These are phyloP conservation scores for Heterocephalus glaber DNA, from an alignment of 2,113 vertebrate genomes.

Conservation along the genomic window DNA sequence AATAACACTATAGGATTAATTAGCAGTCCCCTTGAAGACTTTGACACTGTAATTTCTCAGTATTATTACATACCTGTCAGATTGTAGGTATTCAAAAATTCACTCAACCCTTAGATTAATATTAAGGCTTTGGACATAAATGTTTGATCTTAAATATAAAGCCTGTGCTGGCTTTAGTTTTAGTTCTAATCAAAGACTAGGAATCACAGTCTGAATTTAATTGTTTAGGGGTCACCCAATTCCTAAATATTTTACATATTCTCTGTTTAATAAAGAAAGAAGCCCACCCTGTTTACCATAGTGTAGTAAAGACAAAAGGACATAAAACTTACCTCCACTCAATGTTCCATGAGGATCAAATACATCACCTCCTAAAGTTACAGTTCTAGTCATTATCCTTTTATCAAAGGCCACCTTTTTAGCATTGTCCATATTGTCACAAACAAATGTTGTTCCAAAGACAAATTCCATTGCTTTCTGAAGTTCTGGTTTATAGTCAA, in stretches of 20 bases:
- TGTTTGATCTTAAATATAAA: not conserved
- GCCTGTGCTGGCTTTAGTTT: not conserved
- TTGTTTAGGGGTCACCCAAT: not conserved
- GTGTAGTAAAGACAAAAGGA: not conserved
- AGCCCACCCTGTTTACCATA: not conserved
- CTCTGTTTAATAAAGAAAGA: not conserved
- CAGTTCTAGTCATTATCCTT: constrained; percentile 92
- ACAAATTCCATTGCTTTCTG: constrained; percentile 98
- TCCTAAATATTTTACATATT: not conserved
- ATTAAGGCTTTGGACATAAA: not conserved
- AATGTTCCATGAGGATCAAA: constrained; percentile 97
- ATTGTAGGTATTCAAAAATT: not conserved
- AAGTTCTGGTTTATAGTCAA: constrained; percentile 91
- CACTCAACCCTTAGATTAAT: not conserved
- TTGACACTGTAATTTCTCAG: not conserved
- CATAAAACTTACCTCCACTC: constrained; percentile 90
- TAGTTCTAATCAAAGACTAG: not conserved
- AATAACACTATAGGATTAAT: not conserved
- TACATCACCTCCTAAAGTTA: constrained; percentile 94
- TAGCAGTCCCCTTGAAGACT: not conserved
- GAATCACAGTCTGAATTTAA: constrained; percentile 11
- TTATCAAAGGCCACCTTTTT: constrained; percentile 95
- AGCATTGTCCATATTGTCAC: constrained; percentile 92
- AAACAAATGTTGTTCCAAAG: constrained; percentile 94
- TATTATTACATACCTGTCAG: not conserved